Evolutionary conservation across 2,888 invertebrate species (phyloP), one percentile per base, ranked within the genome.

Genomic region (Fragum fragum): DNA sequence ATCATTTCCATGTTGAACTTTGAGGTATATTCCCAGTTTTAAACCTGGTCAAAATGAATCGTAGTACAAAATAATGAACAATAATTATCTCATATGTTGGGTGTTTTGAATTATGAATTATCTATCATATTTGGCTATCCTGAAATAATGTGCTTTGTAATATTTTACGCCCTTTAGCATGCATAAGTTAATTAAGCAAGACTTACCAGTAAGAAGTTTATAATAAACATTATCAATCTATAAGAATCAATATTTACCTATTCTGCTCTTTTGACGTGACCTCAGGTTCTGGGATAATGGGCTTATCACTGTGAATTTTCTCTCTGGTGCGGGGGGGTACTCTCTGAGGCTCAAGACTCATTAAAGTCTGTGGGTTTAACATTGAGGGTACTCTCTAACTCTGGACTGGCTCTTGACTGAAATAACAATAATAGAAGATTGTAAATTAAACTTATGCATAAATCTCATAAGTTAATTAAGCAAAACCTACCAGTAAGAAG

Each of bases 111-210:
- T 36, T 36, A 36, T 47, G n/a, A 47, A 47, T 47, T 47, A 47
- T 47, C 47, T 47, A 47, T 47, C 47, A 47, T 47, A 47, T 47
- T 36, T 47, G 47, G 47, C n/a, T 47, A 47, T 47, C 47, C 47
- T 47, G 47, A 47, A 47, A 47, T 47, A 47, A 9, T 47, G 47
- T 47, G 47, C 47, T 47, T 9, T 47, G 47, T 47, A 47, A 47
- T 47, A 47, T 47, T 47, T 47, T 47, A 47, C 47, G n/a, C 47
- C 47, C 47, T 47, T 47, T 47, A 47, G 47, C 47, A 47, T 47
- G 47, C 47, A 47, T 47, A 47, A 2, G n/a, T n/a, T n/a, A n/a
- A 39, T 39, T 9, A 39, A 39, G 39, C 39, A 39, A 39, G 39
- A 39, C n/a, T n/a, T n/a, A n/a, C n/a, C n/a, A n/a, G n/a, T n/a